Evolutionary conservation across 2,113 vertebrate species (phyloP).

Genomic region (Ibidorhyncha struthersii): DNA sequence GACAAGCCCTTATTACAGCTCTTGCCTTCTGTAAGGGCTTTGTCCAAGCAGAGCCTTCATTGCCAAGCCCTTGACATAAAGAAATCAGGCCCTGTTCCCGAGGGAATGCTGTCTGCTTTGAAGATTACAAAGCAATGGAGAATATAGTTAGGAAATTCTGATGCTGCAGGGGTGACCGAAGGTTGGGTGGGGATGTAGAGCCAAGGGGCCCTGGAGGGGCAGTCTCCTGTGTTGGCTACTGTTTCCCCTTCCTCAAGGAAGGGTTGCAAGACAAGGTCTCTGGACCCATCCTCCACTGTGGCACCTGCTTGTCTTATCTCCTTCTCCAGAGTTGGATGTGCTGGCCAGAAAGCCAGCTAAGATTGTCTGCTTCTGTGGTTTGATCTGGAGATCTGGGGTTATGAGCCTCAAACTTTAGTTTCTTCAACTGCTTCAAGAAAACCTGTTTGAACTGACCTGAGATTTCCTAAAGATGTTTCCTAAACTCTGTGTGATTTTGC

Average conservation of each 20-base stretch:
- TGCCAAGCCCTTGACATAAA: background rate
- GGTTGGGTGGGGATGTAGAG: background rate
- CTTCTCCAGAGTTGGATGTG: background rate
- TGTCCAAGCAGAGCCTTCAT: background rate
- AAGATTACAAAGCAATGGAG: background rate
- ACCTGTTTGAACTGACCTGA: background rate
- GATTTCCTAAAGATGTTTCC: background rate
- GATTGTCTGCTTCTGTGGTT: background rate
- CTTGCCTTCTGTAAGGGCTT: background rate
- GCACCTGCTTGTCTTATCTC: background rate
- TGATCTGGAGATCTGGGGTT: background rate
- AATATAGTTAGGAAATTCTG: background rate
- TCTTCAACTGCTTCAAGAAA: background rate
- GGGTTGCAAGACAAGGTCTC: background rate
- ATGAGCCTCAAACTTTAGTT: background rate
- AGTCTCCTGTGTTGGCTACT: background rate
- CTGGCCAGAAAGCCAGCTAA: background rate
- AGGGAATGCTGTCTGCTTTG: background rate
- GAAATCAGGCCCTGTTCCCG: background rate
- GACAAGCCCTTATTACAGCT: background rate
- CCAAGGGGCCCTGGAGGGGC: background rate
- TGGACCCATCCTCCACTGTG: background rate
- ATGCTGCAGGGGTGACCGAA: background rate
- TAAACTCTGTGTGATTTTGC: background rate
- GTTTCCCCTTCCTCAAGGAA: background rate